phyloP scores from a whole-genome alignment of 2,113 vertebrate genomes.

The Rhabdornis inornatus region DNA sequence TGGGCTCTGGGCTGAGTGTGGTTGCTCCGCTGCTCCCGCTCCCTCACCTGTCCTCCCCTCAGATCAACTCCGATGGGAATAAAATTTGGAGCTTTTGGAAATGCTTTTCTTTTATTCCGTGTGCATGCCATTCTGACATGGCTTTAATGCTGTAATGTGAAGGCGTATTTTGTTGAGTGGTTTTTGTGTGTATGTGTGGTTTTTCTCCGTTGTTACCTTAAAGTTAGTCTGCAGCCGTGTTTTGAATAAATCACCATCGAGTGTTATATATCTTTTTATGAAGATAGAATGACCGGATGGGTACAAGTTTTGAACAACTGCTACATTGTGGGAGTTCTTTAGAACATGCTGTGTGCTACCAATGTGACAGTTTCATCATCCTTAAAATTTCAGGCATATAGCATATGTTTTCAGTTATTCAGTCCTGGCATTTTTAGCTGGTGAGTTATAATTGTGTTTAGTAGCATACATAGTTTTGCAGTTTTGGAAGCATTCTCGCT shows the following conservation, averaged over 20 bases:
- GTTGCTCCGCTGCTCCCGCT: neutral
- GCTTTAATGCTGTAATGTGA: neutral
- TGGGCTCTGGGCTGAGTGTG: neutral
- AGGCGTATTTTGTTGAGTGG: neutral
- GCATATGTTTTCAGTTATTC: slow-evolving; percentile 58
- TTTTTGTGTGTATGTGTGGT: neutral
- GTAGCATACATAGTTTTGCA: slow-evolving; percentile 5
- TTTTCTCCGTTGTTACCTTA: neutral
- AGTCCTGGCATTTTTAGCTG: slow-evolving; percentile 13
- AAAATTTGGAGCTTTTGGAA: slow-evolving; percentile 16
- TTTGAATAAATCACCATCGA: slow-evolving; percentile 43
- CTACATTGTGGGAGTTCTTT: slow-evolving; percentile 63
- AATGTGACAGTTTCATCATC: slow-evolving; percentile 62
- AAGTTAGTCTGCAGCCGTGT: slow-evolving; percentile 47
- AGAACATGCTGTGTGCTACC: slow-evolving; percentile 41
- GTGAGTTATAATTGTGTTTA: slow-evolving; percentile 13
- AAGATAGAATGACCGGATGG: slow-evolving; percentile 40
- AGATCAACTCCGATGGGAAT: neutral
- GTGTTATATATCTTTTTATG: slow-evolving; percentile 34
- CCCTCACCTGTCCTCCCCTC: neutral
- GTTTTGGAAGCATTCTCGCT: neutral
- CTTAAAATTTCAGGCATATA: slow-evolving; percentile 64
- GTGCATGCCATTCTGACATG: neutral
- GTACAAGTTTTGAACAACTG: slow-evolving; percentile 62
- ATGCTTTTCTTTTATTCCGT: neutral